These are phyloP conservation scores for Aegotheles bennettii DNA, from an alignment of 2,113 vertebrate genomes.

Conservation along the genomic window DNA sequence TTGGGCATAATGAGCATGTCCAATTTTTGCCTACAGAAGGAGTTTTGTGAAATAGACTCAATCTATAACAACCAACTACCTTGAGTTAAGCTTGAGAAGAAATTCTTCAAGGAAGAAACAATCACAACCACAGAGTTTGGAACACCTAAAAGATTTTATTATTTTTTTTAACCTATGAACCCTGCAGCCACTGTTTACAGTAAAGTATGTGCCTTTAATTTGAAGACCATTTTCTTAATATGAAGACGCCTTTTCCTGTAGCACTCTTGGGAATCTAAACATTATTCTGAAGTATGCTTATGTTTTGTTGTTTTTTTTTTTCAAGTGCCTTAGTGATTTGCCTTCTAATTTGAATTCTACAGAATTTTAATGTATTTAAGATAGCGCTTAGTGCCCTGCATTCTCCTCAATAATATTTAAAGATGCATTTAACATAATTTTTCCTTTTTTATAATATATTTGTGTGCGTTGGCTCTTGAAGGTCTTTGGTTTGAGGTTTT, in stretches of 20 bases:
- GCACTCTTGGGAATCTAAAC: background rate
- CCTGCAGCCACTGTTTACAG: background rate
- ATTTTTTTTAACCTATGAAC: background rate
- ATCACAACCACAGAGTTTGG: background rate
- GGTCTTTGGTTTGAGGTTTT: background rate
- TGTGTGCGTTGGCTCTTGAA: background rate
- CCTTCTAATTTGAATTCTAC: background rate
- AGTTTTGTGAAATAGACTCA: background rate
- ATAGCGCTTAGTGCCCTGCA: background rate
- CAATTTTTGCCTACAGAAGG: background rate
- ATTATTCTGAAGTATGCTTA: background rate
- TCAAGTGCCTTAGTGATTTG: background rate
- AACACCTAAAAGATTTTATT: background rate
- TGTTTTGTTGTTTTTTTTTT: background rate
- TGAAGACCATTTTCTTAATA: background rate
- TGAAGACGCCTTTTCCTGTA: background rate
- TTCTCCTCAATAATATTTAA: background rate
- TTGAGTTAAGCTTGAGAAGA: background rate
- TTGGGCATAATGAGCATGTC: accelerated
- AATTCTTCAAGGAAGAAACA: background rate
- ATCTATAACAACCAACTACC: background rate
- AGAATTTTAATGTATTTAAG: background rate
- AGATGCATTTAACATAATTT: background rate
- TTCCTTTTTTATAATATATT: background rate
- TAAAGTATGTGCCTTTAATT: background rate